These are phyloP conservation scores for Lethenteron camtschaticum DNA, from an alignment of 2,113 vertebrate species.

Conservation along the genomic window DNA sequence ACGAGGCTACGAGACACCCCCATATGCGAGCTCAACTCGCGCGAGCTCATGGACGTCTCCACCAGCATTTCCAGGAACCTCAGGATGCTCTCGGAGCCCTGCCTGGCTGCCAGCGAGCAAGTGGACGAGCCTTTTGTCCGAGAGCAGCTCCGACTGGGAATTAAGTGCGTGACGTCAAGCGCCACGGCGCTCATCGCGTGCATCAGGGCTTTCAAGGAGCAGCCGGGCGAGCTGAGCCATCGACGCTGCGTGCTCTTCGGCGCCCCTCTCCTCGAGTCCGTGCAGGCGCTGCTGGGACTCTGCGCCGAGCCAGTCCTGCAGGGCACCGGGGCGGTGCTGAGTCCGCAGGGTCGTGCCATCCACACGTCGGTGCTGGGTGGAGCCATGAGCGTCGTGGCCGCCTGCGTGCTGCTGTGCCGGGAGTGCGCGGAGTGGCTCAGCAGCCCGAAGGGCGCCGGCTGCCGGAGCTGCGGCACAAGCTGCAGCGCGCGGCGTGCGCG, in stretches of 20 bases:
- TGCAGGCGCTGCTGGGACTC: conserved; percentile 70
- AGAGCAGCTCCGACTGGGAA: conserved; percentile 83
- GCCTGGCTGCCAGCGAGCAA: conserved; percentile 60
- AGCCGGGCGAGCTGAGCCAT: conserved; percentile 65
- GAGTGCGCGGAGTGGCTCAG: conserved; percentile 86
- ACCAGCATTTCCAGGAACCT: conserved; percentile 81
- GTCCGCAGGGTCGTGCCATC: conserved; percentile 69
- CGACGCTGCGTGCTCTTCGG: conserved; percentile 73
- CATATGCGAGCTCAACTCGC: conserved; percentile 58
- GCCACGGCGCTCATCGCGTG: conserved; percentile 81
- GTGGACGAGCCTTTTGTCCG: conserved; percentile 74
- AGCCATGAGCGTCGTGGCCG: conserved; percentile 95
- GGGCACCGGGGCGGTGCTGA: conserved; percentile 57
- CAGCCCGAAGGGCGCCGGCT: too few relatives aligned
- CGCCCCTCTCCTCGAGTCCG: conserved; percentile 63
- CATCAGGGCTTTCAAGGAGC: conserved; percentile 70
- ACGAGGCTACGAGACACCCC: conserved; percentile 43
- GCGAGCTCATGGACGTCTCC: conserved; percentile 74
- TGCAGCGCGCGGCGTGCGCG: conserved; percentile 73
- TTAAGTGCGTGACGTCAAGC: conserved; percentile 84
- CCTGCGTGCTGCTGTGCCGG: conserved; percentile 91
- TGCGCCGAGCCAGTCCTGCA: conserved; percentile 91
- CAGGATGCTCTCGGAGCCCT: conserved; percentile 73
- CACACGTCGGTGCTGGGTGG: conserved; percentile 89
- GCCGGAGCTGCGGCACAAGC: conserved; percentile 31